Base-by-base conservation (phyloP, 2,888 invertebrate genomes). In the Altica lythri region DNA sequence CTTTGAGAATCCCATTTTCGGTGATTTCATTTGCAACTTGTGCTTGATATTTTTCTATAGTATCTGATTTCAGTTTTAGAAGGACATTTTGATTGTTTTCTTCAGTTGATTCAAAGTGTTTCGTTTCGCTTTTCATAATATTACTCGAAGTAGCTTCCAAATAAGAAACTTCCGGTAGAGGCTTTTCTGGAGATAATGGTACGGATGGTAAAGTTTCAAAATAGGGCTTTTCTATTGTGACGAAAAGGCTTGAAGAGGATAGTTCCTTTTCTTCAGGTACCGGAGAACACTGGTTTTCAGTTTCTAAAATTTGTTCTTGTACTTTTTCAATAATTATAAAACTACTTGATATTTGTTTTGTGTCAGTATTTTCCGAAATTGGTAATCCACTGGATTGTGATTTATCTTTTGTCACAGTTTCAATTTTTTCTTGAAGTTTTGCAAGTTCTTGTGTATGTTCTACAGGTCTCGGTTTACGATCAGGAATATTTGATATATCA, bases 131-230 rank as follows among this genome's bases (percentile, higher is more conserved):
- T 5, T 32, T 17, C 5, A 13, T 30, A 17, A 16, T 18, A 27
- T 22, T 8, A 30, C 42, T 27, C n/a, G 38, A 45, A 19, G 51
- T 43, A 22, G 60, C 52, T 35, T 56, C 51, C 10, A 62, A 34
- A 35, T 62, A 60, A 6, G 51, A 42, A 18, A 62, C 59, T 13
- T 62, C 60, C 14, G 59, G 60, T 22, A 62, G 40, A 27, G 60
- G 56, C 46, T 38, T 45, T 43, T 53, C 59, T 29, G 60, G 60
- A 16, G 57, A 62, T 29, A 29, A 30, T 12, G 59, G 59, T 34
- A 48, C 38, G 1, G 45, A 30, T 13, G 49, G 42, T n/a, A 57
- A 27, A 17, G 14, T 37, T 22, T 50, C 46, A 12, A 47, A 42
- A 22, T 16, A 32, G 6, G 45, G 10, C n/a, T 47, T 18, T 16